Evolutionary conservation across 2,797 vertebrate genomes (phyloP), one percentile per base, ranked within the genome.

Genomic region (Mycteria americana): DNA sequence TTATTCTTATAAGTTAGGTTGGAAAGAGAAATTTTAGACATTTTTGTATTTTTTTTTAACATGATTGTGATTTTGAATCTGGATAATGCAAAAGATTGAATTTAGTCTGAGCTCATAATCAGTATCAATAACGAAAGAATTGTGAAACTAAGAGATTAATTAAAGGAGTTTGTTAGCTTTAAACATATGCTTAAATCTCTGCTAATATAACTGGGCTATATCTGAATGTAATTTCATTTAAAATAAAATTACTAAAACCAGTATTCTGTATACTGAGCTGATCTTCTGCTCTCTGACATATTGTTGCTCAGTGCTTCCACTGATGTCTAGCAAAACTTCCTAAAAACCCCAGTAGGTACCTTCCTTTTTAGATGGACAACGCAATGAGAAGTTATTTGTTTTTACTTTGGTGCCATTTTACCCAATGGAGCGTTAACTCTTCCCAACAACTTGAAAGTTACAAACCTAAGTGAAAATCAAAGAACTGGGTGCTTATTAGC

Each of bases 31-130:
- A 83, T 73, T 86, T 91, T 78, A 88, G 50, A 51, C 12, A 8
- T 74, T 94, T 97, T 95, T 88, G 11, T 85, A 72, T 39, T 79
- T 95, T 76, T 37, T 95, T 95, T 81, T 80, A 89, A 80, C 7
- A 24, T n/a, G 21, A 68, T 39, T 43, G 28, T 77, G 43, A 72
- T 89, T 93, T 91, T 78, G n/a, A 91, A 81, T 92, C 54, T 50
- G 43, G 11, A 22, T 72, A 83, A 85, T 72, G 33, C 78, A 69
- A 64, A 89, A 80, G 30, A 67, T 7, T 28, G 6, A 75, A 69
- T 89, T 83, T 78, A 88, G 25, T 75, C 46, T 31, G 33, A 94
- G 14, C 16, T 92, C 4, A 22, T 50, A 57, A 80, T 63, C 33
- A 33, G 7, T 39, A 75, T 51, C 28, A 37, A 37, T 43, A 51